Percentiles rank a stretch among this genome's conserved stretches.
Conservation (phyloP, 2,888 invertebrate genomes). For the Coecobrya sp. region DNA sequence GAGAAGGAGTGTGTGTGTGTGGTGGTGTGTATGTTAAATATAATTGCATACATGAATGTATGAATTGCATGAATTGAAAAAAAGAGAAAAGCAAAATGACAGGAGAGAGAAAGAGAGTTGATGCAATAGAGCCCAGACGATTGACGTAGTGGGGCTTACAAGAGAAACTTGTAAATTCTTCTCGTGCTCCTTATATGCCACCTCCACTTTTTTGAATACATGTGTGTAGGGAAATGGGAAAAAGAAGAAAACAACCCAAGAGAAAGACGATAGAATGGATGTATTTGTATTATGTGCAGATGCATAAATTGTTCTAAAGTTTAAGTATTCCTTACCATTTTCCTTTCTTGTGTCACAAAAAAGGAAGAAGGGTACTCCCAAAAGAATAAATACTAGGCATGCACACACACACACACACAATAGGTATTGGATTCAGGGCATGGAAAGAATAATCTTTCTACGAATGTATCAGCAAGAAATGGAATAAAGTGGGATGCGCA, state of each 20-base stretch:
- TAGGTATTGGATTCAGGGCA: no score
- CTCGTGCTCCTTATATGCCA: slow-evolving; percentile 4
- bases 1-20: not conserved
- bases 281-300: not conserved
- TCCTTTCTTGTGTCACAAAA: not conserved
- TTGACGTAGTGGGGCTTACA: not conserved
- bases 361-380: not conserved
- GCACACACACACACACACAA: not conserved
- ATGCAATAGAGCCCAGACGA: slow-evolving; percentile 1
- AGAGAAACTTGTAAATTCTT: not conserved
- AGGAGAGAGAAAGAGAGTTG: not conserved
- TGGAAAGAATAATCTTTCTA: no score
- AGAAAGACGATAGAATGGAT: not conserved
- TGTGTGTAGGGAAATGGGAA: not conserved
- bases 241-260: not conserved
- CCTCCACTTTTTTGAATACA: not conserved
- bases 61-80: slow-evolving; percentile 18
- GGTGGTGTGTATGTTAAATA: not conserved
- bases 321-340: not conserved
- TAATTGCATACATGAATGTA: slow-evolving; percentile 48
- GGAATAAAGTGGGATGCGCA: no score
- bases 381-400: not conserved
- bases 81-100: not conserved
- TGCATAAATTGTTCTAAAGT: slow-evolving; percentile 1
- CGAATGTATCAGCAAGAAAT: no score